These are phyloP conservation scores for Isurus oxyrinchus DNA, from an alignment of 2,113 vertebrate species.

Conservation along the genomic window DNA sequence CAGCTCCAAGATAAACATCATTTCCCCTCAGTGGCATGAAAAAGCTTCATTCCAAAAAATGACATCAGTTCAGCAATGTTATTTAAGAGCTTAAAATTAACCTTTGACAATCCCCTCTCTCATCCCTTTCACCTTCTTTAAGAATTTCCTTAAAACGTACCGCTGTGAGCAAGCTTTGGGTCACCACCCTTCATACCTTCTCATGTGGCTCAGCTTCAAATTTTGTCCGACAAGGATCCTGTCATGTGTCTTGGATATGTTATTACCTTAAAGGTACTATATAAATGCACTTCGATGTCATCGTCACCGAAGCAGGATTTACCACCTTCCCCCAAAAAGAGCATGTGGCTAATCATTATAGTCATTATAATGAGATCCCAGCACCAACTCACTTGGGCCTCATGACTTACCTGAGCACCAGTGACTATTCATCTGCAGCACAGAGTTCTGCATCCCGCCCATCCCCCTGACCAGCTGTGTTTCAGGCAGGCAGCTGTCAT, in stretches of 20 bases:
- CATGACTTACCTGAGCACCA: not conserved
- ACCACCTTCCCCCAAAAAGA: not conserved
- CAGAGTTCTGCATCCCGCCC: not conserved
- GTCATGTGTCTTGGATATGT: too few species aligned
- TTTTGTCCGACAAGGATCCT: not conserved
- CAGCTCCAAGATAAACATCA: not conserved
- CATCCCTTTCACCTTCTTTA: not conserved
- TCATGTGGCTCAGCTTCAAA: not conserved
- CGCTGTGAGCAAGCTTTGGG: not conserved
- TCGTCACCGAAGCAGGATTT: too few species aligned
- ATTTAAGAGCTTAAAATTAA: not conserved
- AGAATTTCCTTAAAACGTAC: not conserved
- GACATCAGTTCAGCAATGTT: not conserved
- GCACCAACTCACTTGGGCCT: not conserved
- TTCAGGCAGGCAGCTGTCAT: not conserved
- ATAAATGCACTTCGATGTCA: not conserved
- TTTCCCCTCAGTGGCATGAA: not conserved
- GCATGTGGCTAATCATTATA: not conserved
- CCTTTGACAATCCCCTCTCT: not conserved
- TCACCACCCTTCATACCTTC: too few species aligned
- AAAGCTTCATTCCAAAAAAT: not conserved
- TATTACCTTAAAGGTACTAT: not conserved
- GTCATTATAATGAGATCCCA: not conserved
- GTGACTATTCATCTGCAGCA: not conserved
- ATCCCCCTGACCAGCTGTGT: not conserved